Evolutionary conservation across 2,797 vertebrate species (phyloP).

Genomic region (Triplophysa yarkandensis): DNA sequence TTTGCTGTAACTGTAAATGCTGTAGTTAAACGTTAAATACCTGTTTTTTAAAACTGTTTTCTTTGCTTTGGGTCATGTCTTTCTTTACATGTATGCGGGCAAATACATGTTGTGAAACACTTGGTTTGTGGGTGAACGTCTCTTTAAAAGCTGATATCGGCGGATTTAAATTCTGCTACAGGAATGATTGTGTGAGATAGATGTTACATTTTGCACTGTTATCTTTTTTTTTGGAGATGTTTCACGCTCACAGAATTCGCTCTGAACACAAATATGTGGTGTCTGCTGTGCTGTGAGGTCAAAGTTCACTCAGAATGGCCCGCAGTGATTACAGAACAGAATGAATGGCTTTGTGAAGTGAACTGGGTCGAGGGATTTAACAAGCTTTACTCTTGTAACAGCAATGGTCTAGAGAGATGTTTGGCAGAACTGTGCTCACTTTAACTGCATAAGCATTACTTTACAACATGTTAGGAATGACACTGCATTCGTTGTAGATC

Average conservation of each 20-base stretch:
- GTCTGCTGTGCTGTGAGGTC: not conserved
- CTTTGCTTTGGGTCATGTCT: no score
- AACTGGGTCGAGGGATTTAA: slow-evolving; percentile 8
- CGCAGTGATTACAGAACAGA: slow-evolving; percentile 24
- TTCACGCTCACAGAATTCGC: not conserved
- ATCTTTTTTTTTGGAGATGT: not conserved
- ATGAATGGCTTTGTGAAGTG: slow-evolving; percentile 10
- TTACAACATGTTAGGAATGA: not conserved
- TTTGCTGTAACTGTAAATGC: no score
- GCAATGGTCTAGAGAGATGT: not conserved
- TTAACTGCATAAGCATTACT: not conserved
- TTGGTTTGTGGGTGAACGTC: not conserved
- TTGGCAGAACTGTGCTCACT: not conserved
- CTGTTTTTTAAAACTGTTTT: no score
- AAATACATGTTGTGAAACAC: not conserved
- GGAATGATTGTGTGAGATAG: not conserved
- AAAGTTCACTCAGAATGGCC: slow-evolving; percentile 10
- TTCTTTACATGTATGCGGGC: not conserved
- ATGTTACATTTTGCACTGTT: not conserved
- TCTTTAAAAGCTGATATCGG: not conserved
- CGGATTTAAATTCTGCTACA: not conserved
- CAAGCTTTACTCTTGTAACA: not conserved
- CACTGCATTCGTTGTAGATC: not conserved
- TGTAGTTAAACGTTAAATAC: no score
- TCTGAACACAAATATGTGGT: not conserved